Conservation (phyloP, 2,113 vertebrate genomes). For the Leiothrix lutea region DNA sequence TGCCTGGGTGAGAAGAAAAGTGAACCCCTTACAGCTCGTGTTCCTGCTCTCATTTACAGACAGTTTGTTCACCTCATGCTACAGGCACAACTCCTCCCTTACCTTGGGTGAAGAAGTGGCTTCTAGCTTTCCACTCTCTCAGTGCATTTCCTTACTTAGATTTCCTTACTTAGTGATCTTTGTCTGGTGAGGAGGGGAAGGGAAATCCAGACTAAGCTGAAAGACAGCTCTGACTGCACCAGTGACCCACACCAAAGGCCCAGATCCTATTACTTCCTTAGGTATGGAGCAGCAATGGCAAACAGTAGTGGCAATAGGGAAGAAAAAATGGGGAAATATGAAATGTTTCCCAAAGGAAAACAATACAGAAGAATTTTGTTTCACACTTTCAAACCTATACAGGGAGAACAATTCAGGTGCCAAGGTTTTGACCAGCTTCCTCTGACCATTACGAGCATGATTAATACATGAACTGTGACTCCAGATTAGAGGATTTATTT, state of each 20-base stretch:
- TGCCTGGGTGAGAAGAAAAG: not conserved
- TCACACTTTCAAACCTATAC: not conserved
- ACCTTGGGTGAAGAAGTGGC: not conserved
- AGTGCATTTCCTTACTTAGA: not conserved
- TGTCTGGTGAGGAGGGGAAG: not conserved
- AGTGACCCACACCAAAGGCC: not conserved
- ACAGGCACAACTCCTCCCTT: not conserved
- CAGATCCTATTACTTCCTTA: not conserved
- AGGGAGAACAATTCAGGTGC: not conserved
- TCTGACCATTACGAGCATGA: conserved; percentile 1
- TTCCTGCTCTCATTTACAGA: not conserved
- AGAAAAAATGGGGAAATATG: not conserved
- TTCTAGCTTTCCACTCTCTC: not conserved
- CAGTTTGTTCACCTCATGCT: not conserved
- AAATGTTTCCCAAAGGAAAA: not conserved
- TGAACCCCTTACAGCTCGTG: not conserved
- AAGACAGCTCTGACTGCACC: not conserved
- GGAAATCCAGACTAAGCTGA: not conserved
- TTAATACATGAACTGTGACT: not conserved
- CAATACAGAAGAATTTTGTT: not conserved
- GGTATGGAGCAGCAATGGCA: not conserved
- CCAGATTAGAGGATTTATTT: conserved; percentile 21
- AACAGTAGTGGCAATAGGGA: not conserved
- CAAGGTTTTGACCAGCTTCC: not conserved
- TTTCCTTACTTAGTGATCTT: not conserved